Base-by-base conservation (phyloP, 1,140 invertebrate species). In the Chelonus insularis region DNA sequence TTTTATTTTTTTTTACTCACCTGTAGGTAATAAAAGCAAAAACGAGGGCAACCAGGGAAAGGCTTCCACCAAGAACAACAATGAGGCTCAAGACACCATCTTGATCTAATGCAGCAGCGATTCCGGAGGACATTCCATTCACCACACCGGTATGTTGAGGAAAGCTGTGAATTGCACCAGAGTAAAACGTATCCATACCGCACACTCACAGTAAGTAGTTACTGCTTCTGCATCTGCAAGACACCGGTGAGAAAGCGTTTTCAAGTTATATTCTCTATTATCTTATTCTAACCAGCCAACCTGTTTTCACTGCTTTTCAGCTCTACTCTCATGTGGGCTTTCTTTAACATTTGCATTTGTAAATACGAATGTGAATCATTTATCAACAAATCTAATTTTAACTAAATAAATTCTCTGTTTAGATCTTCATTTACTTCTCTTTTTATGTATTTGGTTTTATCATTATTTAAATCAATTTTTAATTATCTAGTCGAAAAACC, bases 21-120 rank as follows among this genome's bases (percentile, higher is more conserved):
- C 87, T 89, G 78, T 88, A 89, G 1, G 87, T 89, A 68, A 89
- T 89, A 75, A 89, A 89, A 54, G 87, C 86, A 69, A 89, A 88
- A 45, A 88, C 86, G 16, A 89, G 79, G 12, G 86, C 87, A 2
- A 89, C 87, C 39, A 89, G 77, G 14, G 87, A 88, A n/a, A 88
- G 76, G 70, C 86, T 87, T 65, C 86, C 87, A 5, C 86, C 86
- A 1, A 89, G 77, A 1, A 89, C 86, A 23, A 87, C 86, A 58
- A 87, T 77, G n/a, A 89, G 73, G 3, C 85, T 86, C n/a, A 87
- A 71, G 32, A 87, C 78, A 43, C 85, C 84, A 66, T 86, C 84
- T 68, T 87, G 80, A 63, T 82, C 81, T 56, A 82, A 73, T 34
- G 73, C 67, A 43, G 71, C 70, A 4, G 72, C 75, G 32, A 79